Percentiles rank a stretch among this genome's conserved stretches.
These are phyloP conservation scores for Habrosyne pyritoides DNA, from an alignment of 2,888 invertebrate species.

Conservation along the genomic window DNA sequence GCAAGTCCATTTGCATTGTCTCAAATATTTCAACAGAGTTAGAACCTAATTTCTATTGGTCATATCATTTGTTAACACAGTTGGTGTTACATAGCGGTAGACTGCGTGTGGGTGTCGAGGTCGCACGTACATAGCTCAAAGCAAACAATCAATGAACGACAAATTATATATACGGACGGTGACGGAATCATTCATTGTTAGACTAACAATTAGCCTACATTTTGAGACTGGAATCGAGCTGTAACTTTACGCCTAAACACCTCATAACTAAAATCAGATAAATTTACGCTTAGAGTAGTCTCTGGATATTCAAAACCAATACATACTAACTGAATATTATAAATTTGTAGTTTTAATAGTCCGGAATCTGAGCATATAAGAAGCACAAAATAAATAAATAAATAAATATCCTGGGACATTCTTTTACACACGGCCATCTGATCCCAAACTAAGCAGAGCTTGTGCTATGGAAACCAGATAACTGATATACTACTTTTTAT, in stretches of 20 bases:
- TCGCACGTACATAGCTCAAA: slow-evolving; percentile 50
- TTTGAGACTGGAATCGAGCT: slow-evolving; percentile 3
- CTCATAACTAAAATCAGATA: background rate
- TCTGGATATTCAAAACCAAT: too few relatives aligned
- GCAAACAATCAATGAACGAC: slow-evolving; percentile 71
- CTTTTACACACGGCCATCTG: too few relatives aligned
- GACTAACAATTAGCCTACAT: slow-evolving; percentile 27
- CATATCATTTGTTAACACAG: slow-evolving; percentile 41
- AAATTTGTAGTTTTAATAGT: too few relatives aligned
- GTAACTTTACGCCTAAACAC: background rate
- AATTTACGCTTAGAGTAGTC: background rate
- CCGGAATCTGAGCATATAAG: too few relatives aligned
- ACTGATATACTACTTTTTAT: too few relatives aligned
- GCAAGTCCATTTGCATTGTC: slow-evolving; percentile 12
- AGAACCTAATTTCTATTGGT: slow-evolving; percentile 23
- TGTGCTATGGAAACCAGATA: too few relatives aligned
- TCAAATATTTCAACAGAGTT: slow-evolving; percentile 23
- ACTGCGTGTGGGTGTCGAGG: slow-evolving; percentile 63
- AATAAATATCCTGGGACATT: too few relatives aligned
- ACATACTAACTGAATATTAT: too few relatives aligned
- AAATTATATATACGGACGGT: slow-evolving; percentile 48
- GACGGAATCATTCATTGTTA: slow-evolving; percentile 27
- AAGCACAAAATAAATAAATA: too few relatives aligned
- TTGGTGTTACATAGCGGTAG: slow-evolving; percentile 43
- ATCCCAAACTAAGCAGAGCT: too few relatives aligned